Base-by-base conservation (phyloP, 2,113 vertebrate genomes). In the Otocyon megalotis region DNA sequence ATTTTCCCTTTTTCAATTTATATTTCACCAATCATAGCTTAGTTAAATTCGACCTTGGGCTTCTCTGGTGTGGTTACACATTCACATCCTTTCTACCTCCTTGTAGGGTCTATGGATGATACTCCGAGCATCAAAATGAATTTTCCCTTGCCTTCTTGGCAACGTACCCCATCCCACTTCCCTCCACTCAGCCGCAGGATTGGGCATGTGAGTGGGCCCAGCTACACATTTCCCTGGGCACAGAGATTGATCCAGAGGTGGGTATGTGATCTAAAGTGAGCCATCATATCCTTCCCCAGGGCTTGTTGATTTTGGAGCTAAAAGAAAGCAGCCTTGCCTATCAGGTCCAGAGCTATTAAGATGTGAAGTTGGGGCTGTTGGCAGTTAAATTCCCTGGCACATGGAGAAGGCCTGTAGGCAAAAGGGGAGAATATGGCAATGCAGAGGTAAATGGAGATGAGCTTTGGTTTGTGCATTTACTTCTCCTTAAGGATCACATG, bases 271-370 rank as follows among this genome's bases (percentile, higher is more conserved):
- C 62, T 53, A 71, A 4, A 56, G 16, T 53, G 53, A 89, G 43
- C 54, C 30, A 9, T 10, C 65, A 80, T 54, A 28, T n/a, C 72
- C 43, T 79, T 83, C 67, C 63, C 71, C 14, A 37, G 74, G 35
- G 28, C 16, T 67, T 91, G 63, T 71, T 95, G 88, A 22, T 94
- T 91, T 91, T 81, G 56, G 48, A 82, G 5, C 79, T 86, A 48
- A 48, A 20, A 30, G 62, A 95, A 58, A 37, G 54, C 5, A 79
- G 26, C 19, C 35, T 69, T 74, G 16, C 43, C n/a, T 43, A 0
- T 30, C 13, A 79, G 67, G 16, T n/a, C 28, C 43, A 79, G 90
- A 43, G 35, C 54, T 87, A 54, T 22, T 76, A 62, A 69, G 58
- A 24, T 69, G 5, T 30, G 53, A 56, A 35, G 15, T n/a, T 54